phyloP scores from a whole-genome alignment of 2,797 vertebrate genomes.

The Silurus lanzhouensis region DNA sequence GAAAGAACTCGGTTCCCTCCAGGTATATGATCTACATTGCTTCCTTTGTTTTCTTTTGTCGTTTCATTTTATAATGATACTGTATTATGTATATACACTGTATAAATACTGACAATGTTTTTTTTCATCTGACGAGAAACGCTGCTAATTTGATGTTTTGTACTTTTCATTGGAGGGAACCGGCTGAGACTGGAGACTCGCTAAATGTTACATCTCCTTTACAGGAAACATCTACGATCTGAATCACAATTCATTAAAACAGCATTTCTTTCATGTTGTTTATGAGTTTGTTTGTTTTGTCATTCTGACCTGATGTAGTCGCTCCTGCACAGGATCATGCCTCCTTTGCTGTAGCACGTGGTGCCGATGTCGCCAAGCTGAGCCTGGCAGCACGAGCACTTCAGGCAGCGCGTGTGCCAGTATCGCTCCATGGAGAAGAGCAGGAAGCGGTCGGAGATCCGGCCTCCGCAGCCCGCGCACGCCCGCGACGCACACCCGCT shows the following conservation, averaged over 20 bases:
- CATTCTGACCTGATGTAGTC: constrained; percentile 79
- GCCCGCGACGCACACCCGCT: constrained; percentile 66
- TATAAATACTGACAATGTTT: too few species aligned
- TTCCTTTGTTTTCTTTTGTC: too few species aligned
- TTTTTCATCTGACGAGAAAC: too few species aligned
- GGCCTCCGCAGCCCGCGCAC: constrained; percentile 77
- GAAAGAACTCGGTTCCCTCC: neutral
- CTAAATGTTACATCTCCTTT: neutral
- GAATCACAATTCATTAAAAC: neutral
- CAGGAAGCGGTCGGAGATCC: constrained; percentile 79
- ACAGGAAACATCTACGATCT: neutral
- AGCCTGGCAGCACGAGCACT: constrained; percentile 82
- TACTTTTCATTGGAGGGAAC: neutral
- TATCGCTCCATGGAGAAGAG: constrained; percentile 84
- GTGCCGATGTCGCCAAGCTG: constrained; percentile 81
- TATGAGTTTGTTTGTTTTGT: neutral
- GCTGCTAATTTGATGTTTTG: too few species aligned
- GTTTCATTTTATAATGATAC: too few species aligned
- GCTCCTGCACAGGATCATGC: constrained; percentile 82
- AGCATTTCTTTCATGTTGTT: too few species aligned
- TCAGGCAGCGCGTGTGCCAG: constrained; percentile 83
- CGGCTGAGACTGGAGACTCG: neutral
- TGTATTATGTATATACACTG: too few species aligned
- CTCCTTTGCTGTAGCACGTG: constrained; percentile 82
- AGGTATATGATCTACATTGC: neutral